Evolutionary conservation across 1,140 invertebrate species (phyloP).

Genomic region (Zaprionus ghesquierei): DNA sequence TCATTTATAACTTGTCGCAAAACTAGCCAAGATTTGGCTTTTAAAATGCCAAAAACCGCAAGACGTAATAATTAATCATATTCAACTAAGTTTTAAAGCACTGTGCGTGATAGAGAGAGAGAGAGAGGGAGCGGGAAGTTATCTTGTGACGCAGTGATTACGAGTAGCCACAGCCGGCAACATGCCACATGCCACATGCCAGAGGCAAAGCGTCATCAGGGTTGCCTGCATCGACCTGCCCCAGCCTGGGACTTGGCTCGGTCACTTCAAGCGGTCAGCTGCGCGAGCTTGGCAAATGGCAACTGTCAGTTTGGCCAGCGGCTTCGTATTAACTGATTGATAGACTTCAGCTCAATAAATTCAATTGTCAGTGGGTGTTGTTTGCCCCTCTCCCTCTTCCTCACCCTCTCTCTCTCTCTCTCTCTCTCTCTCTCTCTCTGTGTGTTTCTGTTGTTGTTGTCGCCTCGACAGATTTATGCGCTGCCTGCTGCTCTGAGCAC

Average conservation of each 20-base stretch:
- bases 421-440: background rate
- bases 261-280: background rate
- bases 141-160: constrained; percentile 56
- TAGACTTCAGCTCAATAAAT: constrained; percentile 72
- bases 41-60: background rate
- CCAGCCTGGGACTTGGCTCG: background rate
- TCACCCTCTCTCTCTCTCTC: background rate
- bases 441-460: too few species aligned
- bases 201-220: background rate
- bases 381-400: background rate
- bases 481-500: constrained; percentile 14
- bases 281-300: constrained; percentile 37
- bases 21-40: background rate
- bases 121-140: background rate
- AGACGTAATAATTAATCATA: constrained; percentile 1
- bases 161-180: constrained; percentile 6
- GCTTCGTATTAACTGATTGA: constrained; percentile 75
- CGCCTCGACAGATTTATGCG: constrained; percentile 47
- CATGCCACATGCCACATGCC: constrained; percentile 21
- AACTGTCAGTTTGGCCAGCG: constrained; percentile 36
- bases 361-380: constrained; percentile 67
- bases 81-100: background rate
- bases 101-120: background rate
- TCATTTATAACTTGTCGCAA: background rate
- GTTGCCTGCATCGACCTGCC: background rate